Conservation (phyloP, 2,888 invertebrate species). For the Phanerotoma sp. region DNA sequence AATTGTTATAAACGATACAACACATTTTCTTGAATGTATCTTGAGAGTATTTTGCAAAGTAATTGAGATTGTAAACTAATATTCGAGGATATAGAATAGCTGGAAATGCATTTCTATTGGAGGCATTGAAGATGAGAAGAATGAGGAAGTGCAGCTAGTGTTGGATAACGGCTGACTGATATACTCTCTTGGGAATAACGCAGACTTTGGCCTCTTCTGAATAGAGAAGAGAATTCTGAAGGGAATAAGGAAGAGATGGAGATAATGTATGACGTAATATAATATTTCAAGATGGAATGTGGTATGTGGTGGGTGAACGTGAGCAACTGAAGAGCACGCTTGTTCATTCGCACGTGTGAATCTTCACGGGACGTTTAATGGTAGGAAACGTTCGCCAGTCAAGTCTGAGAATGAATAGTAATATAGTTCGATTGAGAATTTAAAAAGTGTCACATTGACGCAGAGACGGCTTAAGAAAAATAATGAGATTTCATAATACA, state of each 20-base stretch:
- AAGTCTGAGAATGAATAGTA: constrained; percentile 48
- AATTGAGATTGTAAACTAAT: background rate
- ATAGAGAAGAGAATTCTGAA: constrained; percentile 16
- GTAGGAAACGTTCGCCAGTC: constrained; percentile 42
- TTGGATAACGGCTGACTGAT: constrained; percentile 28
- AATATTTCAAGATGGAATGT: constrained; percentile 49
- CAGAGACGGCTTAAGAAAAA: constrained; percentile 13
- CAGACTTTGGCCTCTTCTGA: constrained; percentile 15
- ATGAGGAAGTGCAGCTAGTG: constrained; percentile 29
- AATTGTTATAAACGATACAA: too few species aligned
- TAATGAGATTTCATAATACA: constrained; percentile 6
- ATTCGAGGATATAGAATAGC: background rate
- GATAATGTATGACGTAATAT: constrained; percentile 49
- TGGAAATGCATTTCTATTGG: constrained; percentile 8
- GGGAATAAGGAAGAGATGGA: constrained; percentile 21
- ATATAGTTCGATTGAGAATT: constrained; percentile 43
- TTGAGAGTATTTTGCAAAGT: too few species aligned
- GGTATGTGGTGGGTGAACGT: constrained; percentile 28
- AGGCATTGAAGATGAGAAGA: constrained; percentile 12
- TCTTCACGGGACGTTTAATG: constrained; percentile 42
- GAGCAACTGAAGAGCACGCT: constrained; percentile 10
- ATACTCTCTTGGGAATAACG: constrained; percentile 26
- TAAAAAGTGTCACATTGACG: constrained; percentile 25
- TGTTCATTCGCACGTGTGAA: constrained; percentile 32
- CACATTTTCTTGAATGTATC: too few species aligned